Conservation (phyloP, 2,888 invertebrate genomes). For the Palloptera scutellata region DNA sequence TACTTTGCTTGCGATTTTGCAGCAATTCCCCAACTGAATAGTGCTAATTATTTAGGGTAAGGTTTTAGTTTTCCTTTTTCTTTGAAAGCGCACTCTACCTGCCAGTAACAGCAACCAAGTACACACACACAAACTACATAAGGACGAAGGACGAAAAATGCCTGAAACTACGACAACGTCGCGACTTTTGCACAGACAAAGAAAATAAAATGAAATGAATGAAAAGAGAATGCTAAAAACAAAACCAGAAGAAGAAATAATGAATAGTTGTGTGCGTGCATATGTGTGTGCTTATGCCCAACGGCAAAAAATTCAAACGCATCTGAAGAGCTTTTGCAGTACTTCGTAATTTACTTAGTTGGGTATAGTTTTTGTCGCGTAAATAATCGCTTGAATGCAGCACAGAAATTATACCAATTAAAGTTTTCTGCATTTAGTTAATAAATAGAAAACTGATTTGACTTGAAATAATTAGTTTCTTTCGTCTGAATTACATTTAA, state of each 20-base stretch:
- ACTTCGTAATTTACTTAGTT: too few relatives aligned
- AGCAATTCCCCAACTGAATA: slow-evolving; percentile 46
- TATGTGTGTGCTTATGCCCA: slow-evolving; percentile 31
- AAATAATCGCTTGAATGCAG: too few relatives aligned
- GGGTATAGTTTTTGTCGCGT: too few relatives aligned
- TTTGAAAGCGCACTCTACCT: slow-evolving; percentile 3
- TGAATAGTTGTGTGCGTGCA: slow-evolving; percentile 31
- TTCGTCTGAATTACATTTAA: too few relatives aligned
- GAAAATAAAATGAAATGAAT: slow-evolving; percentile 52
- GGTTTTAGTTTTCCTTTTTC: slow-evolving; percentile 36
- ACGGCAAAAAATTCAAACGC: slow-evolving; percentile 3
- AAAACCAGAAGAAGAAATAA: neutral
- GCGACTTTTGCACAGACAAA: slow-evolving; percentile 54
- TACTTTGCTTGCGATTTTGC: neutral
- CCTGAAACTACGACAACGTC: slow-evolving; percentile 29
- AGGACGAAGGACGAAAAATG: too few relatives aligned
- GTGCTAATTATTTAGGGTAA: slow-evolving; percentile 60
- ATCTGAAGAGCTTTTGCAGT: too few relatives aligned
- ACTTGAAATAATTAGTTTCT: too few relatives aligned
- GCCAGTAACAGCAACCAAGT: neutral
- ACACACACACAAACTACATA: neutral
- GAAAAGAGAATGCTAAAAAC: slow-evolving; percentile 43
- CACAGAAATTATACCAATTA: too few relatives aligned
- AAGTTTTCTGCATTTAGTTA: too few relatives aligned
- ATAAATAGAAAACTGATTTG: too few relatives aligned